Evolutionary conservation across 2,888 invertebrate species (phyloP).

Genomic region (Nymphalis polychloros): DNA sequence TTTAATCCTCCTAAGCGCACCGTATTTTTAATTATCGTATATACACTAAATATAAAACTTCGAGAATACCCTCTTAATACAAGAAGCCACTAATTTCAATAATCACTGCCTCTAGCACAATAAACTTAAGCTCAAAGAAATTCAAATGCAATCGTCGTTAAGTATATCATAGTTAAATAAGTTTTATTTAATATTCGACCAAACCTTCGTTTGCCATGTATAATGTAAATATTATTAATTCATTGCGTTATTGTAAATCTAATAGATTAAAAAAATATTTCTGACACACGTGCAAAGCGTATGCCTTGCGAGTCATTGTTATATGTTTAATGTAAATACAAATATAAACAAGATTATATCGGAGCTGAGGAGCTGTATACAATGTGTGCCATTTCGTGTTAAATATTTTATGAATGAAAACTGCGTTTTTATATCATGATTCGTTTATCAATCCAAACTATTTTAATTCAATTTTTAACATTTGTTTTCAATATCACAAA

Average conservation of each 20-base stretch:
- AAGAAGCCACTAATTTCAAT: neutral
- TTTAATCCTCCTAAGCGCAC: neutral
- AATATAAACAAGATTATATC: conserved; percentile 19
- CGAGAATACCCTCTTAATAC: neutral
- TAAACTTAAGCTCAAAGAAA: conserved; percentile 18
- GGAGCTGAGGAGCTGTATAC: conserved; percentile 36
- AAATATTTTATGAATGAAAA: conserved; percentile 39
- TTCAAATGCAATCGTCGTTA: conserved; percentile 14
- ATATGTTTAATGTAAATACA: conserved; percentile 19
- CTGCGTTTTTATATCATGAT: neutral
- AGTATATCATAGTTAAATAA: conserved; percentile 22
- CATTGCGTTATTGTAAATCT: conserved; percentile 27
- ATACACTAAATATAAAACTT: neutral
- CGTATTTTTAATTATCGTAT: neutral
- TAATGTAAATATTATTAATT: conserved; percentile 58
- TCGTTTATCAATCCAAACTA: neutral
- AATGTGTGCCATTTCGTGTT: conserved; percentile 43
- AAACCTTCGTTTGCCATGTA: conserved; percentile 75
- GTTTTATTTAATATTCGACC: conserved; percentile 51
- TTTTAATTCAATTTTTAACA: conserved; percentile 3
- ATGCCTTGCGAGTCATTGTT: conserved; percentile 8
- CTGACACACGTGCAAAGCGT: conserved; percentile 4
- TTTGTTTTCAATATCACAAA: neutral
- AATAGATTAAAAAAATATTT: conserved; percentile 29
- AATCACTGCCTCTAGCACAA: conserved; percentile 3